phyloP scores from a whole-genome alignment of 2,888 invertebrate species.

The Pseudeuparius sepicola region DNA sequence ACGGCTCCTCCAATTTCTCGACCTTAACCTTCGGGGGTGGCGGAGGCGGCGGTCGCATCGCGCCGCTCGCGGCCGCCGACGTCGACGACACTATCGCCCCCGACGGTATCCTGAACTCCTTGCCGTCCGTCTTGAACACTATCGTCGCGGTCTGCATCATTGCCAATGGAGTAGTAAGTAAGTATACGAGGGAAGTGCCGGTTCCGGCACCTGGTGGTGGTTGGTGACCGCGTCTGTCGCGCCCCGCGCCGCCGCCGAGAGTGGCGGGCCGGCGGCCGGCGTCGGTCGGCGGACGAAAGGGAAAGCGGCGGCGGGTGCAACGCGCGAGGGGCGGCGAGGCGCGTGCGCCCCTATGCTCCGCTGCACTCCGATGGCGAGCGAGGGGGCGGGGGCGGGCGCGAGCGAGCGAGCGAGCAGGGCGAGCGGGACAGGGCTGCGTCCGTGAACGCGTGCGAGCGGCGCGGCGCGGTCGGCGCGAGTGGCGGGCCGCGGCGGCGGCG shows the following conservation, averaged over 20 bases:
- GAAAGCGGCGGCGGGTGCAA: conserved; percentile 21
- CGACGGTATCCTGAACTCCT: conserved; percentile 35
- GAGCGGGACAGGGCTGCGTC: conserved; percentile 7
- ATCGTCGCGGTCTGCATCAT: conserved; percentile 51
- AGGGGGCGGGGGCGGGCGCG: no score
- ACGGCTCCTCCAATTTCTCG: conserved; percentile 62
- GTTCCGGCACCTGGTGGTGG: no score
- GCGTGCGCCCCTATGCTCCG: conserved; percentile 8
- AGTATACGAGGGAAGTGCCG: no score
- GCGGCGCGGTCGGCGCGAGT: conserved; percentile 7
- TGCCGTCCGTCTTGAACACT: conserved; percentile 35
- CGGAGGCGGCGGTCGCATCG: conserved; percentile 47
- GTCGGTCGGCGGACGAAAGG: conserved; percentile 3
- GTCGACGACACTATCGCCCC: conserved; percentile 36
- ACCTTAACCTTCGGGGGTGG: conserved; percentile 34
- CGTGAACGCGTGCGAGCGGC: background rate
- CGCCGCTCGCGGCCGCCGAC: conserved; percentile 26
- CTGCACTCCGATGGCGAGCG: no score
- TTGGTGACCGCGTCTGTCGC: no score
- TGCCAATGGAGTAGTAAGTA: no score
- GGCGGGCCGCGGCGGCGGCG: conserved; percentile 16
- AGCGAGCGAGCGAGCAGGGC: conserved; percentile 21
- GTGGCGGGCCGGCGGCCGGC: conserved; percentile 8
- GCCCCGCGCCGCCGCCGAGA: conserved; percentile 8
- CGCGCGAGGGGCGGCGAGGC: conserved; percentile 13